Conservation (phyloP, 92 coral and sea anemone species). For the Plumapathes pennacea region DNA sequence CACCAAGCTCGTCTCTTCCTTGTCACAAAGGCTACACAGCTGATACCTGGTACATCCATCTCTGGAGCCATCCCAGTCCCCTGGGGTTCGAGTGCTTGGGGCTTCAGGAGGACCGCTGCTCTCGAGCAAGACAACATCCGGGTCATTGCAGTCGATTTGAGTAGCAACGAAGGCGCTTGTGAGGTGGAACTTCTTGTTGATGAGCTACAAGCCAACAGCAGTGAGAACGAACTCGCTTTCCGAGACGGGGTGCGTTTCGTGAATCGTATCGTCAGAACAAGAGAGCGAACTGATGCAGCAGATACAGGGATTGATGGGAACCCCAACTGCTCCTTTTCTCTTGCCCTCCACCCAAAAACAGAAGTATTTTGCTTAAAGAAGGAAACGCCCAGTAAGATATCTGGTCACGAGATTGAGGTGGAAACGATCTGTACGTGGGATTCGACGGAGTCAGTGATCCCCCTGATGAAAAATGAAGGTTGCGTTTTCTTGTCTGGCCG, state of each 20-base stretch:
- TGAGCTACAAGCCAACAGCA: constrained; percentile 29
- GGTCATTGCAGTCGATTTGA: constrained; percentile 42
- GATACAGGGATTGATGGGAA: no score
- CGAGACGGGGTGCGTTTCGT: constrained; percentile 55
- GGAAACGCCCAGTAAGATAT: no score
- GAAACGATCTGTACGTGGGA: no score
- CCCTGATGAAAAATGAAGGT: no score
- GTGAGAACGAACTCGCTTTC: constrained; percentile 54
- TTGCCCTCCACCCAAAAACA: no score
- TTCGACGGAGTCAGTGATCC: no score
- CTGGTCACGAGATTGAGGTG: no score
- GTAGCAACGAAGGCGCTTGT: constrained; percentile 3
- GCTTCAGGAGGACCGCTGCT: constrained; percentile 60
- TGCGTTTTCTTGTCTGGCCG: no score
- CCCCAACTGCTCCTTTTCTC: no score
- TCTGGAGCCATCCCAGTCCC: constrained; percentile 22
- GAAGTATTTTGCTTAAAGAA: no score
- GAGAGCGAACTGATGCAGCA: no score
- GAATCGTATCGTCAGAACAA: constrained; percentile 29
- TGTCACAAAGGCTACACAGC: constrained; percentile 33
- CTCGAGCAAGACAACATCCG: constrained; percentile 40
- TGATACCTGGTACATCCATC: neutral
- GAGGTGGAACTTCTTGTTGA: constrained; percentile 33
- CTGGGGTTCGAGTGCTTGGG: constrained; percentile 57
- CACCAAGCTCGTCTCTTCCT: constrained; percentile 26